Evolutionary conservation across 1,140 invertebrate species (phyloP), one percentile per base, ranked within the genome.

Genomic region (Laupala kohalensis): DNA sequence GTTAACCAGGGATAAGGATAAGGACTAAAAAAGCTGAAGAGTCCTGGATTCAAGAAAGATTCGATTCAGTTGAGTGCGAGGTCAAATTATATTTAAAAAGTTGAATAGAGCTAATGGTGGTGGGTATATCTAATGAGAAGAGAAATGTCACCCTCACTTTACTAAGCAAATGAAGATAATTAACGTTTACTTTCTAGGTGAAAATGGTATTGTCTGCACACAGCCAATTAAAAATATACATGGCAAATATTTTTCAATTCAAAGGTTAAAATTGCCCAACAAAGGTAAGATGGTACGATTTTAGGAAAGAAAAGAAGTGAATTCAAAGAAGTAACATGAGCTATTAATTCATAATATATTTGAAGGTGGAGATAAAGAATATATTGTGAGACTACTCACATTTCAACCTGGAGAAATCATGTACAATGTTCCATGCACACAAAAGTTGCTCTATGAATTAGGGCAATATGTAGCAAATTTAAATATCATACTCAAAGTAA

Each of bases 361-460:
- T 13, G 37, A 53, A 53, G 19, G 37, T 53, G 37, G 15, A 25
- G 6, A n/a, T 4, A 70, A 66, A 71, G 78, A 78, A 30, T 86
- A 94, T 78, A 83, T 88, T 0, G 87, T 94, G 0, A 83, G 90
- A 25, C 80, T 95, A 3, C 76, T 95, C 73, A 86, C 89, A 66
- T 95, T 85, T 76, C 82, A 89, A 19, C 86, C 89, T 0, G 93
- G 93, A 0, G 82, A 86, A 68, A 81, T 92, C 65, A 79, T 95
- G 13, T 80, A 81, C 28, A 80, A 87, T 37, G 84, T 88, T 2
- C 81, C 85, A 0, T 79, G 80, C 28, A 85, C 85, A 0, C 79
- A 84, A 5, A 78, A 86, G 65, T 77, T 94, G 4, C 83, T 91
- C 65, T 88, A 86, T 74, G 85, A 92, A 74, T 80, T 88, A 23